Evolutionary conservation across 2,797 vertebrate genomes (phyloP).

Genomic region (Gymnothorax javanicus): DNA sequence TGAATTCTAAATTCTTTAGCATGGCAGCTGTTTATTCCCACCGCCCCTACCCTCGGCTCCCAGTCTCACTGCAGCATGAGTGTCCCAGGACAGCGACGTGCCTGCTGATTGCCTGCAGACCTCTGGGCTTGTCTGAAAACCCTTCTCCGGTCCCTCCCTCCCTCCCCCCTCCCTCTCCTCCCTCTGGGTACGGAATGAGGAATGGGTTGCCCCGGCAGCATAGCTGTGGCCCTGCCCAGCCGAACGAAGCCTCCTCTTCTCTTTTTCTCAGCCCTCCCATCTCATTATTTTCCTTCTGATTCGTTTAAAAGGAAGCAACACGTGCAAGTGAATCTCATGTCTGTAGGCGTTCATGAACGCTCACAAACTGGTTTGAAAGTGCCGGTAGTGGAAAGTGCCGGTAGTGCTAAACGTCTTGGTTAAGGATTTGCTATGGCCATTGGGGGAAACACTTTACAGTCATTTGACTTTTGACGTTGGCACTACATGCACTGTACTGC

Average conservation of each 20-base stretch:
- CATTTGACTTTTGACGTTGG: neutral
- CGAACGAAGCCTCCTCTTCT: neutral
- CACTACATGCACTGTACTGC: neutral
- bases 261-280: neutral
- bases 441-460: neutral
- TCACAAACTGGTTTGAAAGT: neutral
- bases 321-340: too few species aligned
- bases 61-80: neutral
- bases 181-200: neutral
- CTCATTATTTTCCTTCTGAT: neutral
- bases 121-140: neutral
- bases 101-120: constrained; percentile 28
- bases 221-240: neutral
- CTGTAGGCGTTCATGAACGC: neutral
- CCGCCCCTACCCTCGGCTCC: neutral
- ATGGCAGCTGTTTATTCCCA: neutral
- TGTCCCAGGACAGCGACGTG: neutral
- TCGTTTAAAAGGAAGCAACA: neutral
- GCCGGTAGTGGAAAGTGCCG: neutral
- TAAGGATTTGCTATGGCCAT: neutral
- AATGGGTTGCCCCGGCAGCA: neutral
- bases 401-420: neutral
- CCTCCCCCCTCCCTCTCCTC: neutral
- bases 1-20: neutral
- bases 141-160: neutral